These are phyloP conservation scores for Grus americana DNA, from an alignment of 2,113 vertebrate genomes.

Conservation along the genomic window DNA sequence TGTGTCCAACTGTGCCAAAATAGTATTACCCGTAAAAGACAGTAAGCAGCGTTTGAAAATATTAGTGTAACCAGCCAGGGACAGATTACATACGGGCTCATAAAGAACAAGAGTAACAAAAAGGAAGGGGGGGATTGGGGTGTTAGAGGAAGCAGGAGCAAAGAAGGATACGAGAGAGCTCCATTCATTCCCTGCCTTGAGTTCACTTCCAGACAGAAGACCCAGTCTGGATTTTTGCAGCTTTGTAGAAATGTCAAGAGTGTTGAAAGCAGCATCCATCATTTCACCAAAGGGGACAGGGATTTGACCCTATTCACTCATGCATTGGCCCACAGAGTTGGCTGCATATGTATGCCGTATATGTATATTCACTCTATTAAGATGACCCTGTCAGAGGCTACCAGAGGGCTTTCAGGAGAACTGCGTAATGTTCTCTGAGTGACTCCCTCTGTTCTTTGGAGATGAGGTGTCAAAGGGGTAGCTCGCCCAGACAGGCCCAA, in stretches of 20 bases:
- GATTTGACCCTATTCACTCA: background rate
- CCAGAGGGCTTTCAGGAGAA: background rate
- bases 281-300: background rate
- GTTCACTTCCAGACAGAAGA: background rate
- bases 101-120: background rate
- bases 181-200: background rate
- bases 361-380: background rate
- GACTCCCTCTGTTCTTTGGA: background rate
- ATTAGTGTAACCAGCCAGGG: background rate
- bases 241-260: background rate
- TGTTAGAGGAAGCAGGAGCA: background rate
- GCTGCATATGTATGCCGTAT: fast-evolving
- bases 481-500: background rate
- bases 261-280: background rate
- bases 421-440: background rate
- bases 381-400: background rate
- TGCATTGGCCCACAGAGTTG: background rate
- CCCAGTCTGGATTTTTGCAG: background rate
- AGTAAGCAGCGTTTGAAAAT: background rate
- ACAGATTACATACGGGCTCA: background rate
- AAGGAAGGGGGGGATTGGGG: fast-evolving
- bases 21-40: background rate
- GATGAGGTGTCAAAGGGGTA: background rate
- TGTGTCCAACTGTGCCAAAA: background rate
- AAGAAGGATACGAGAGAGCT: background rate